These are phyloP conservation scores for Cheiracanthium punctorium DNA, from an alignment of 2,888 invertebrate species.

Conservation along the genomic window DNA sequence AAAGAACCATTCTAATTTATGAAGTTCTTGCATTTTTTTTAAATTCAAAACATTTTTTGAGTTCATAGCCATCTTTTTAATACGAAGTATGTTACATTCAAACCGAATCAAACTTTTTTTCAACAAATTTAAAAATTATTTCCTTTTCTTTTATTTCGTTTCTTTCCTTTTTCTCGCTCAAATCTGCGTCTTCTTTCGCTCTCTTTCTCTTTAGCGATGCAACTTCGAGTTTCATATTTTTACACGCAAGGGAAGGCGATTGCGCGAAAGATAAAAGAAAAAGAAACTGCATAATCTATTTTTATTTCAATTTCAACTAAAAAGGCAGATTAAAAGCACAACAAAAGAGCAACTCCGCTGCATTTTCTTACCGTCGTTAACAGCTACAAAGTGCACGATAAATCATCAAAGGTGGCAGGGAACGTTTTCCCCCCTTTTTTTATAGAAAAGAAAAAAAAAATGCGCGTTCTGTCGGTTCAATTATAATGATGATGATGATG, in stretches of 20 bases:
- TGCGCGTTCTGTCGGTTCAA: conserved; percentile 43
- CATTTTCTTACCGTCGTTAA: conserved; percentile 62
- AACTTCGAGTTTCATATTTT: not conserved
- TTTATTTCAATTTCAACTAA: conserved; percentile 63
- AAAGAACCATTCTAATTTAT: too few species aligned
- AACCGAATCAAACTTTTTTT: too few species aligned
- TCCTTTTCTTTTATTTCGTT: too few species aligned
- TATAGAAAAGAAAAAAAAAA: conserved; percentile 9
- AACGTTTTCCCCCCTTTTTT: not conserved
- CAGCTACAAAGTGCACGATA: conserved; percentile 67
- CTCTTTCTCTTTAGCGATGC: not conserved
- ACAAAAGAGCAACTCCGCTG: conserved; percentile 12
- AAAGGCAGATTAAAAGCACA: conserved; percentile 48
- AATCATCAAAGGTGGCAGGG: conserved; percentile 62
- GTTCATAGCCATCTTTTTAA: too few species aligned
- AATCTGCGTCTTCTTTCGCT: not conserved
- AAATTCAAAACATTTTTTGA: too few species aligned
- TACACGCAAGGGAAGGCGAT: not conserved
- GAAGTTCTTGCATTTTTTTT: too few species aligned
- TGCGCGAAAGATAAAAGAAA: not conserved
- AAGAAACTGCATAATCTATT: conserved; percentile 49
- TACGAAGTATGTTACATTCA: too few species aligned
- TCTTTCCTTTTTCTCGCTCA: not conserved
- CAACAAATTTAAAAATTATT: too few species aligned
- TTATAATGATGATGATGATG: conserved; percentile 67